phyloP scores from a whole-genome alignment of 2,888 invertebrate genomes.

The Eristalinus aeneus region DNA sequence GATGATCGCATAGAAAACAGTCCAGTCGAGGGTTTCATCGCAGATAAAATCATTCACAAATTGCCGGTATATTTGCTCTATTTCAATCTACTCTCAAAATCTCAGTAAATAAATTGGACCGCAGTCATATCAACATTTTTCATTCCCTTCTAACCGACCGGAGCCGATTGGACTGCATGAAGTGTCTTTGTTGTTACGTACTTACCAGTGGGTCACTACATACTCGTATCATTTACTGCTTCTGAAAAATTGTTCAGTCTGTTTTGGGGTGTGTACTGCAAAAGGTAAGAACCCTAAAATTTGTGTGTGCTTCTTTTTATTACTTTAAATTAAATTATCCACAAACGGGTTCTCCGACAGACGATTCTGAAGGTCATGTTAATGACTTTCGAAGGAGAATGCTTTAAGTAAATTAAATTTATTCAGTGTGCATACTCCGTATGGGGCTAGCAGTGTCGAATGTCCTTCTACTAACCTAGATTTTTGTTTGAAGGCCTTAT shows the following conservation, averaged over 20 bases:
- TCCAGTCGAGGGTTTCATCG: neutral
- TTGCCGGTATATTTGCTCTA: neutral
- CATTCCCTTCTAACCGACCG: neutral
- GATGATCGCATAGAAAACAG: neutral
- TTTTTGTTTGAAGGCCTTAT: slow-evolving; percentile 13
- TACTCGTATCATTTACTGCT: neutral
- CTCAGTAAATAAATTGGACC: neutral
- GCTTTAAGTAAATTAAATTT: neutral
- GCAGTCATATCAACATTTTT: neutral
- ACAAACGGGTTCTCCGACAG: neutral
- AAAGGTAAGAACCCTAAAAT: neutral
- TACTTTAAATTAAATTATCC: neutral
- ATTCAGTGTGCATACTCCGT: neutral
- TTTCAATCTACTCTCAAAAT: neutral
- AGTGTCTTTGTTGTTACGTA: neutral
- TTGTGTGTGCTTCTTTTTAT: neutral
- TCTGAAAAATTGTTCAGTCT: neutral
- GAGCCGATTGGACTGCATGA: neutral
- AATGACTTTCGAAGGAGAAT: neutral
- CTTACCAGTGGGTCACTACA: neutral
- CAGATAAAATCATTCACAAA: neutral
- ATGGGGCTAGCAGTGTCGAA: neutral
- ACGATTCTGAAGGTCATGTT: slow-evolving; percentile 8
- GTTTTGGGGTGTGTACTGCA: neutral
- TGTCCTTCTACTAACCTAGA: neutral